Conservation (phyloP, 2,113 vertebrate species). For the Dicaeum eximium region DNA sequence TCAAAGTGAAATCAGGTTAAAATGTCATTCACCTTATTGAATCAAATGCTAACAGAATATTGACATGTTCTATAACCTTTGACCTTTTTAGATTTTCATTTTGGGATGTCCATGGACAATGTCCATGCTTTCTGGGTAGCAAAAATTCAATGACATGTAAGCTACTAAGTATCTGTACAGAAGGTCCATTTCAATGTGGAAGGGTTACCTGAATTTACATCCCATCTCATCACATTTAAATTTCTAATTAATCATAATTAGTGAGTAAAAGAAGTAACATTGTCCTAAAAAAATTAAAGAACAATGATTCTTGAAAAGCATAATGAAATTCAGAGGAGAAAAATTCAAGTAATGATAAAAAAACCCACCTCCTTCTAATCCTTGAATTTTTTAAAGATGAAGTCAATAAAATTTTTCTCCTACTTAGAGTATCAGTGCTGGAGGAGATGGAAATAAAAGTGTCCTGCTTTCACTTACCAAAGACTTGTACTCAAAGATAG, state of each 20-base stretch:
- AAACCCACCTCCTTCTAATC: rapidly evolving
- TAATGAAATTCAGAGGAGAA: background rate
- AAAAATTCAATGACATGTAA: background rate
- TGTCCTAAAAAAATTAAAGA: background rate
- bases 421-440: background rate
- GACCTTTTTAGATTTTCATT: background rate
- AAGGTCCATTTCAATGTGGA: background rate
- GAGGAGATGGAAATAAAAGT: background rate
- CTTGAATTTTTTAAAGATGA: background rate
- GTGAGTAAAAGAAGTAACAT: background rate
- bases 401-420: background rate
- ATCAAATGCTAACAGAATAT: background rate
- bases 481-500: background rate
- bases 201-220: background rate
- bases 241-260: background rate
- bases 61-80: background rate
- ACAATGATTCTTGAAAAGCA: background rate
- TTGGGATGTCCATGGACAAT: background rate
- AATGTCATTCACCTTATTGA: background rate
- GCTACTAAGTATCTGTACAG: background rate
- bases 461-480: background rate
- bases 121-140: background rate
- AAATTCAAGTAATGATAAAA: background rate
- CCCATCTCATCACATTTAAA: background rate
- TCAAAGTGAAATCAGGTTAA: background rate